Conservation (phyloP, 2,113 vertebrate species). For the Zapus hudsonius region DNA sequence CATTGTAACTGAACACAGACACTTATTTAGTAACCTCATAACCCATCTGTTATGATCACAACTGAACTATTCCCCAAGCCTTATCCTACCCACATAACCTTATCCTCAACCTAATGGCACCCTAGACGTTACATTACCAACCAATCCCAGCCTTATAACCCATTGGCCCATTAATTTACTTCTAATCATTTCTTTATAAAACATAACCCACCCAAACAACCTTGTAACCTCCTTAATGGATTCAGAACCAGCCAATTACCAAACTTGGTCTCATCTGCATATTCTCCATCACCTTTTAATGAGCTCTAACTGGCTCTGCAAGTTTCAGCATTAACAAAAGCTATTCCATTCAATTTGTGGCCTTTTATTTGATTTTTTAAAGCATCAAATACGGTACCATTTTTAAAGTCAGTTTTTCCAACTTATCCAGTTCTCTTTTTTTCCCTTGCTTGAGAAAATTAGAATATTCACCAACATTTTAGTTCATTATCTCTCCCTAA, state of each 20-base stretch:
- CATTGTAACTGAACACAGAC: slow-evolving; percentile 41
- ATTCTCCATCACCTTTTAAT: slow-evolving; percentile 78
- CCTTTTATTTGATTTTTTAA: slow-evolving; percentile 72
- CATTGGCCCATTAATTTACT: slow-evolving; percentile 73
- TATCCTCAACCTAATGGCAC: slow-evolving; percentile 37
- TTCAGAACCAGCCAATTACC: slow-evolving; percentile 75
- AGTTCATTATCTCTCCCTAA: slow-evolving; percentile 56
- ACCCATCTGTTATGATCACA: slow-evolving; percentile 39
- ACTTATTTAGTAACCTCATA: slow-evolving; percentile 48
- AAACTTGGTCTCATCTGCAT: slow-evolving; percentile 77
- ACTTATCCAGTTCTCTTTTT: slow-evolving; percentile 12
- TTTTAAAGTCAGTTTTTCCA: slow-evolving; percentile 43
- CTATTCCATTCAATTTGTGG: slow-evolving; percentile 69
- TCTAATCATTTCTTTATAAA: slow-evolving; percentile 74
- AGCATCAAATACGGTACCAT: slow-evolving; percentile 40
- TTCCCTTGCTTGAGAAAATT: slow-evolving; percentile 43
- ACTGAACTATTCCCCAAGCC: slow-evolving; percentile 54
- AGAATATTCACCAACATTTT: slow-evolving; percentile 28
- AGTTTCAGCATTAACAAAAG: slow-evolving; percentile 75
- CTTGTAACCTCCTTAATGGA: slow-evolving; percentile 79
- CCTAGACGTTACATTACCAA: slow-evolving; percentile 41
- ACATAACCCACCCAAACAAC: slow-evolving; percentile 72
- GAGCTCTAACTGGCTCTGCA: slow-evolving; percentile 76
- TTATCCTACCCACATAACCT: slow-evolving; percentile 51
- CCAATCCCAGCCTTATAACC: slow-evolving; percentile 64